Conservation (phyloP, 2,888 invertebrate species). For the Peribatodes rhomboidaria region DNA sequence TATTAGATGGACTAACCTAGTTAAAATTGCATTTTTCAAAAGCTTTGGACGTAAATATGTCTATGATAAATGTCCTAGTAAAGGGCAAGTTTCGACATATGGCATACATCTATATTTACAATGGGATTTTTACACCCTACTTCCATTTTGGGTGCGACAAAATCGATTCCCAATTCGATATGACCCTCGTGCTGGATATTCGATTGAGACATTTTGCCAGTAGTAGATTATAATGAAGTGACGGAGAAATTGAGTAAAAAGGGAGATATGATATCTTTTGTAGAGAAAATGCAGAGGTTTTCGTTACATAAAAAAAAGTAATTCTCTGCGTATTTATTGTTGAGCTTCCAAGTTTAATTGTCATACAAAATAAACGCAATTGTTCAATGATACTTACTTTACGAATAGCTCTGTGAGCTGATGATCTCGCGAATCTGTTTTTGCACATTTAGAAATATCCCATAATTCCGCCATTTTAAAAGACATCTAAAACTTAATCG, state of each 20-base stretch:
- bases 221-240: slow-evolving; percentile 48
- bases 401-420: no score
- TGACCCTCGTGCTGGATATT: slow-evolving; percentile 77
- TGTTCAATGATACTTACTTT: no score
- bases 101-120: slow-evolving; percentile 80
- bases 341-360: background rate
- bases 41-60: background rate
- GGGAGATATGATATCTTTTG: slow-evolving; percentile 30
- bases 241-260: slow-evolving; percentile 29
- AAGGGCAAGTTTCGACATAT: slow-evolving; percentile 73
- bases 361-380: no score
- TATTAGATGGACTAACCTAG: no score
- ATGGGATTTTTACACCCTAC: slow-evolving; percentile 80
- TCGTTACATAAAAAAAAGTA: background rate
- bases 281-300: background rate
- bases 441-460: no score
- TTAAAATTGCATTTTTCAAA: background rate
- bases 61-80: slow-evolving; percentile 42
- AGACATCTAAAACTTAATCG: no score
- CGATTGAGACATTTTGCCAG: slow-evolving; percentile 64
- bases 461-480: no score
- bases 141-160: slow-evolving; percentile 79
- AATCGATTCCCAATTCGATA: slow-evolving; percentile 84
- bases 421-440: no score
- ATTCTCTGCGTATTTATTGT: background rate